Percentiles rank a stretch among this genome's conserved stretches.
Conservation (phyloP, 2,888 invertebrate genomes). For the Drosophila incognita region DNA sequence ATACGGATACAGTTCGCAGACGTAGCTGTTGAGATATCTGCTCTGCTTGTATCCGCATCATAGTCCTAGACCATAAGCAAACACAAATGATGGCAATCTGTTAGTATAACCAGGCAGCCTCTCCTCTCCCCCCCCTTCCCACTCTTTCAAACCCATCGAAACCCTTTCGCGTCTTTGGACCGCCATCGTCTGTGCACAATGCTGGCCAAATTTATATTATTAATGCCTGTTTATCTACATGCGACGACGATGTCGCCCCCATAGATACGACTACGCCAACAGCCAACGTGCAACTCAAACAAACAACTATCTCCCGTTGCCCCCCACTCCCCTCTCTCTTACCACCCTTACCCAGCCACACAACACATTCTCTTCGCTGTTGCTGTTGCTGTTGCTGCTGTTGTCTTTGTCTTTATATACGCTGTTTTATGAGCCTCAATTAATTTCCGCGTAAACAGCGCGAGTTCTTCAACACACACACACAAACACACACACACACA, state of each 20-base stretch:
- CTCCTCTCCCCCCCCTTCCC: neutral
- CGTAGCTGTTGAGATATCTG: conserved; percentile 7
- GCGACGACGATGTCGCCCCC: conserved; percentile 55
- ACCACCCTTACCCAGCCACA: neutral
- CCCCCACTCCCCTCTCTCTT: neutral
- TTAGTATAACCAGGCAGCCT: conserved; percentile 29
- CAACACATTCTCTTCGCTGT: neutral
- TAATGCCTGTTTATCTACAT: conserved; percentile 76
- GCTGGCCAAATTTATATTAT: conserved; percentile 67
- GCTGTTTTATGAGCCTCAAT: conserved; percentile 75
- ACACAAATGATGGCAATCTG: conserved; percentile 75
- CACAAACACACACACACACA: neutral
- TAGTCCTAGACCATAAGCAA: conserved; percentile 53
- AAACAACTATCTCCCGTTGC: neutral
- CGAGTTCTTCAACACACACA: conserved; percentile 27
- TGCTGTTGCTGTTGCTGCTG: conserved; percentile 12
- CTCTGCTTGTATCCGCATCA: conserved; percentile 19
- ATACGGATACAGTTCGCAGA: conserved; percentile 1
- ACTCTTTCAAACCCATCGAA: neutral
- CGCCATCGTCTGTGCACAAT: conserved; percentile 34
- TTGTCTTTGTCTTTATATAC: conserved; percentile 50
- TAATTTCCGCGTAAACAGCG: conserved; percentile 70
- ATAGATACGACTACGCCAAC: conserved; percentile 28
- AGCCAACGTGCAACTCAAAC: conserved; percentile 13
- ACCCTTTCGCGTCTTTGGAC: conserved; percentile 8